These are phyloP conservation scores for Aphelocoma californica DNA, from an alignment of 2,797 vertebrate species.

Conservation along the genomic window DNA sequence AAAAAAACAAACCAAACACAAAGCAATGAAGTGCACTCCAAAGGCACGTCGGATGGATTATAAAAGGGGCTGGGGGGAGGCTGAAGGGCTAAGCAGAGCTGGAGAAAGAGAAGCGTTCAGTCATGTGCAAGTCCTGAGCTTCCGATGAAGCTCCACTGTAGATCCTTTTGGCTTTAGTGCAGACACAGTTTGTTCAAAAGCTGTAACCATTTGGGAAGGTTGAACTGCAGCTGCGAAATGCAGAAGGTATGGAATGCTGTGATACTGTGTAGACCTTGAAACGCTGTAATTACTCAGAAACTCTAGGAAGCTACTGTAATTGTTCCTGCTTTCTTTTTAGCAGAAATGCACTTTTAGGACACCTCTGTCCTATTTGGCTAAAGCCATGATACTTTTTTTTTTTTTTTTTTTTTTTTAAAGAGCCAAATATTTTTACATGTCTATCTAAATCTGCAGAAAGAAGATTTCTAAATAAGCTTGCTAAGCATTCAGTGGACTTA, in stretches of 20 bases:
- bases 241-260: constrained; percentile 50
- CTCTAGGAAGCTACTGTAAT: constrained; percentile 49
- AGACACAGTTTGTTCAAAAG: constrained; percentile 66
- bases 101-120: constrained; percentile 65
- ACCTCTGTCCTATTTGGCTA: constrained; percentile 37
- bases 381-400: background rate
- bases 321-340: constrained; percentile 49
- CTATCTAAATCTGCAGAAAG: background rate
- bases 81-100: constrained; percentile 50
- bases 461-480: background rate
- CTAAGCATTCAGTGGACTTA: background rate
- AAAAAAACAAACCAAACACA: background rate
- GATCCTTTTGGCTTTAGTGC: constrained; percentile 57
- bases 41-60: constrained; percentile 36
- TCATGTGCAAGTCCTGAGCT: constrained; percentile 70
- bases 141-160: constrained; percentile 72
- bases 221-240: constrained; percentile 53
- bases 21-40: constrained; percentile 40
- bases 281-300: constrained; percentile 67
- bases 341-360: background rate
- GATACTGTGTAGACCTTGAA: constrained; percentile 62
- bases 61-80: background rate
- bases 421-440: background rate
- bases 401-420: background rate
- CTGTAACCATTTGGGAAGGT: constrained; percentile 69